Percentiles rank a stretch among this genome's conserved stretches.
Evolutionary conservation across 2,113 vertebrate genomes (phyloP).

Genomic region (Ophthalmolycus amberensis): DNA sequence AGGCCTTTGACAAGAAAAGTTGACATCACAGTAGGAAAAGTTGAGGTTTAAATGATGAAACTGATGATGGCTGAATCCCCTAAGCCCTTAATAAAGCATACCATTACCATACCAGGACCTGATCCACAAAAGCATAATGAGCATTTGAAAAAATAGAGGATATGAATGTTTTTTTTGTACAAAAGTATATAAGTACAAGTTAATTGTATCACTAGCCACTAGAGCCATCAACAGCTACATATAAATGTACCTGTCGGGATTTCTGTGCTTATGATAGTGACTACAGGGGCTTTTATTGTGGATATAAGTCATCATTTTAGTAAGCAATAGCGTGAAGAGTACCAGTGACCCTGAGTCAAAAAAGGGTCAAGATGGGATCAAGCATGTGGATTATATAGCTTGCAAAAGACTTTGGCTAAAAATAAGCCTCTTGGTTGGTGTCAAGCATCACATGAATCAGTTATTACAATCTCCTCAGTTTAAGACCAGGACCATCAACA

Average conservation of each 20-base stretch:
- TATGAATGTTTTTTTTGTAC: no score
- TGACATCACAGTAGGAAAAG: not conserved
- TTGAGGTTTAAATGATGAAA: not conserved
- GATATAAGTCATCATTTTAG: not conserved
- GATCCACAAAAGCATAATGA: not conserved
- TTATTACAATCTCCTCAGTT: not conserved
- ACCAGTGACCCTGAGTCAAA: not conserved
- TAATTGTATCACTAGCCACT: not conserved
- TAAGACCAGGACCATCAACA: not conserved
- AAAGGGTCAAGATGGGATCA: constrained; percentile 42
- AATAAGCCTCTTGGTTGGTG: constrained; percentile 32
- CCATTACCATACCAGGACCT: not conserved
- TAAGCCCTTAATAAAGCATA: not conserved
- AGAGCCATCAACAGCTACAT: not conserved
- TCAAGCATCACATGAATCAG: constrained; percentile 30
- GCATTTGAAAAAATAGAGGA: not conserved
- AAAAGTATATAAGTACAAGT: no score
- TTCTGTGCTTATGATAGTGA: no score
- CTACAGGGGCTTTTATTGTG: no score
- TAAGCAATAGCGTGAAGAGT: not conserved
- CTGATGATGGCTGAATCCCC: not conserved
- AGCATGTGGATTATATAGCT: constrained; percentile 39
- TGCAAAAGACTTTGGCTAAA: constrained; percentile 18
- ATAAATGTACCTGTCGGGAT: no score
- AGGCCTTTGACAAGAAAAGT: not conserved